Conservation (phyloP, 92 coral and sea anemone genomes). For the Chrysogorgia sp. region DNA sequence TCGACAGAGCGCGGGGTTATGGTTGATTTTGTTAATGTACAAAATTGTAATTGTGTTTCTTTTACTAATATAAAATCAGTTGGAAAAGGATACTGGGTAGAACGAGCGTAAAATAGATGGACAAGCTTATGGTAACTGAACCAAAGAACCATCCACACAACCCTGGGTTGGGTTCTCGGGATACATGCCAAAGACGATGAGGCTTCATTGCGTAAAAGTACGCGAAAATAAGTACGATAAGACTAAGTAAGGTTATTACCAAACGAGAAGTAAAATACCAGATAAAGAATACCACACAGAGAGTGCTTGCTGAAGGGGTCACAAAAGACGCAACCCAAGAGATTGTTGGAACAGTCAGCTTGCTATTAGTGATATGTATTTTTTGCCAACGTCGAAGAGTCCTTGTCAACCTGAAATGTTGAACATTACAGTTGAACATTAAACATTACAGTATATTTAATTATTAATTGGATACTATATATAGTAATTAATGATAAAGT, state of each 20-base stretch:
- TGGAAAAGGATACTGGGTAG: conserved; percentile 88
- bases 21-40: not conserved
- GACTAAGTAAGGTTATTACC: not conserved
- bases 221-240: conserved; percentile 8
- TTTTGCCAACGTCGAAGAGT: conserved; percentile 26
- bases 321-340: not conserved
- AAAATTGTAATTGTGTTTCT: not conserved
- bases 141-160: conserved; percentile 89
- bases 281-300: conserved; percentile 15
- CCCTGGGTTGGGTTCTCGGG: conserved; percentile 80
- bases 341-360: conserved; percentile 15
- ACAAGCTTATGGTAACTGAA: conserved; percentile 69
- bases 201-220: conserved; percentile 35
- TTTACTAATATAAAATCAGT: no score
- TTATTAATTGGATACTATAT: no score
- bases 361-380: not conserved
- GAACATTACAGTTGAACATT: no score
- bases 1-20: no score
- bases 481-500: no score
- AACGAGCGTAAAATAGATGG: conserved; percentile 66
- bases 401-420: conserved; percentile 9
- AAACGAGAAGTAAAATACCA: conserved; percentile 26
- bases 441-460: no score
- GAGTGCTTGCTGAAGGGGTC: conserved; percentile 29
- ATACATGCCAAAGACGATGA: conserved; percentile 67